A percentile compares a stretch with the other conserved stretches of the same genome.
phyloP scores from a whole-genome alignment of 2,113 vertebrate species.

The Solenodon paradoxus region DNA sequence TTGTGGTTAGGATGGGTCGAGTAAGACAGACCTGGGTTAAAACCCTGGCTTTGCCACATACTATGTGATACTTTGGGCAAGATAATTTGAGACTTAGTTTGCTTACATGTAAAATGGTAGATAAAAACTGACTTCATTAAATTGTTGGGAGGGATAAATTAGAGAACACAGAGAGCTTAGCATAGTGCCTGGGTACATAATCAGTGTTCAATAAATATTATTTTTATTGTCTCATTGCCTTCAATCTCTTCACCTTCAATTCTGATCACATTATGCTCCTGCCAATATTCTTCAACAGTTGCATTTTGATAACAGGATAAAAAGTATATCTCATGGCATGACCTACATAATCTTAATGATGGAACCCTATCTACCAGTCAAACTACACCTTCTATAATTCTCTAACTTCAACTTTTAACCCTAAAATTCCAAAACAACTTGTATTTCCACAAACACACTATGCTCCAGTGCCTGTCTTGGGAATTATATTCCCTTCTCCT shows the following conservation, averaged over 20 bases:
- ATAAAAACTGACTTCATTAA: not conserved
- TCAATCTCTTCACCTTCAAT: not conserved
- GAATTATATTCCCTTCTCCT: not conserved
- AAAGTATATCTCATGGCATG: not conserved
- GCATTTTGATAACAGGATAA: not conserved
- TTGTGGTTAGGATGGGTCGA: not conserved
- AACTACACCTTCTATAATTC: conserved; percentile 8
- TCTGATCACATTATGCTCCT: not conserved
- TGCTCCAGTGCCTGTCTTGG: not conserved
- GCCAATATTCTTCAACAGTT: not conserved
- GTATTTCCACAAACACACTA: not conserved
- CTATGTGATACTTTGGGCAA: not conserved
- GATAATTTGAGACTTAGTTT: conserved; percentile 21
- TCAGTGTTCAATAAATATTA: not conserved
- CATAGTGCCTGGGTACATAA: not conserved
- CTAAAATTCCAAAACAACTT: conserved; percentile 23
- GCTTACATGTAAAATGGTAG: not conserved
- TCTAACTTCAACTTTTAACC: conserved; percentile 25
- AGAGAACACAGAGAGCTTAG: not conserved
- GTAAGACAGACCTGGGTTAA: not conserved
- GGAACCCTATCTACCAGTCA: not conserved
- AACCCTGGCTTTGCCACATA: not conserved
- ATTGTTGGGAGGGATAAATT: not conserved
- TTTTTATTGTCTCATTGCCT: not conserved
- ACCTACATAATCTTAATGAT: conserved; percentile 18